Evolutionary conservation across 2,113 vertebrate species (phyloP).

Genomic region (Sterna hirundo): DNA sequence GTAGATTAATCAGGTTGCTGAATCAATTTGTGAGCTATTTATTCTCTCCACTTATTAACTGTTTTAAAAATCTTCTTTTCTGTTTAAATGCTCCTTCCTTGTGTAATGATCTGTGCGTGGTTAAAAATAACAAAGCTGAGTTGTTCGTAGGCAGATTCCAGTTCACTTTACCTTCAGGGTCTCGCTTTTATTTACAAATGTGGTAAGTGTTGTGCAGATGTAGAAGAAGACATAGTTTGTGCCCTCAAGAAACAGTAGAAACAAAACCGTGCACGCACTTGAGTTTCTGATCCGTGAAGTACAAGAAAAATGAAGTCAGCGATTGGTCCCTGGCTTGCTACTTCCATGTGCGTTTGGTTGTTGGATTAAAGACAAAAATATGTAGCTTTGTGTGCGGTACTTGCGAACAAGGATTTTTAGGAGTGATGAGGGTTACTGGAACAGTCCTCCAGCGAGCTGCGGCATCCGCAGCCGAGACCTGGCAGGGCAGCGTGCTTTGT

Average conservation of each 20-base stretch:
- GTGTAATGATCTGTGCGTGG: background rate
- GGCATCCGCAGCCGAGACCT: background rate
- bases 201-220: background rate
- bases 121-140: background rate
- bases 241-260: background rate
- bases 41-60: slow-evolving; percentile 1
- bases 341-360: background rate
- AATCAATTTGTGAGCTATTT: slow-evolving; percentile 37
- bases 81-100: background rate
- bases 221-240: background rate
- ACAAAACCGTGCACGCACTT: background rate
- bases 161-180: slow-evolving; percentile 10
- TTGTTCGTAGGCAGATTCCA: background rate
- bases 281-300: background rate
- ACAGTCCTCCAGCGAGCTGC: background rate
- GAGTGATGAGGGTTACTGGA: background rate
- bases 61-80: background rate
- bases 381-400: background rate
- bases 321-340: background rate
- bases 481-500: background rate
- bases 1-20: background rate
- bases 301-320: background rate
- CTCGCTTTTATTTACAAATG: background rate
- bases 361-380: background rate
- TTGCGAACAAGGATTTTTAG: background rate